Percentiles rank a stretch among this genome's conserved stretches.
Evolutionary conservation across 2,113 vertebrate species (phyloP).

Genomic region (Macquaria australasica): DNA sequence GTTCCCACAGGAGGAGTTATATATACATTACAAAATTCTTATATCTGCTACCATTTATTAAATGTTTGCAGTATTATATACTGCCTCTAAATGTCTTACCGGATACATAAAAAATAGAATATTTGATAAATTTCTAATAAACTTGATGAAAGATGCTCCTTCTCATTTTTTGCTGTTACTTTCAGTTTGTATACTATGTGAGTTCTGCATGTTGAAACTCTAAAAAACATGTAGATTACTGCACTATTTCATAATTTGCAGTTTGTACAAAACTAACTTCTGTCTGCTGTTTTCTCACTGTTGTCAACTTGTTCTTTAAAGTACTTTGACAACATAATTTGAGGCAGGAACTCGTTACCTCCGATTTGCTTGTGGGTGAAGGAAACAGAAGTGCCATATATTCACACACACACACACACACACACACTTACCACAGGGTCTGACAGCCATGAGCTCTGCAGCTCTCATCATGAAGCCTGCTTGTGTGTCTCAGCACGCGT

Average conservation of each 20-base stretch:
- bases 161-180: too few species aligned
- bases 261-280: neutral
- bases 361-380: neutral
- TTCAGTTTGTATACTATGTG: too few species aligned
- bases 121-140: too few species aligned
- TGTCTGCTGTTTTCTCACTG: neutral
- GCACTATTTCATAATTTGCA: neutral
- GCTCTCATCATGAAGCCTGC: neutral
- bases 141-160: too few species aligned
- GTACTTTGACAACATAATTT: too few species aligned
- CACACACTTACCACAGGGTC: slow-evolving; percentile 28
- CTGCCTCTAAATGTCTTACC: neutral
- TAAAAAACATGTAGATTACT: neutral
- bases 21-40: neutral
- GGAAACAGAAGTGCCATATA: slow-evolving; percentile 50
- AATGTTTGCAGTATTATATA: neutral
- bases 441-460: neutral
- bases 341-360: slow-evolving; percentile 1
- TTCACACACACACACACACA: neutral
- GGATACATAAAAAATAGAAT: neutral
- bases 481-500: neutral
- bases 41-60: neutral
- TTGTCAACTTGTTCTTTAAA: neutral
- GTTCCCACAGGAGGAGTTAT: neutral
- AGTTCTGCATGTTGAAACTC: neutral